Percentiles rank a stretch among this genome's conserved stretches.
phyloP scores from a whole-genome alignment of 2,888 invertebrate genomes.

The Acanthopleura granulata region DNA sequence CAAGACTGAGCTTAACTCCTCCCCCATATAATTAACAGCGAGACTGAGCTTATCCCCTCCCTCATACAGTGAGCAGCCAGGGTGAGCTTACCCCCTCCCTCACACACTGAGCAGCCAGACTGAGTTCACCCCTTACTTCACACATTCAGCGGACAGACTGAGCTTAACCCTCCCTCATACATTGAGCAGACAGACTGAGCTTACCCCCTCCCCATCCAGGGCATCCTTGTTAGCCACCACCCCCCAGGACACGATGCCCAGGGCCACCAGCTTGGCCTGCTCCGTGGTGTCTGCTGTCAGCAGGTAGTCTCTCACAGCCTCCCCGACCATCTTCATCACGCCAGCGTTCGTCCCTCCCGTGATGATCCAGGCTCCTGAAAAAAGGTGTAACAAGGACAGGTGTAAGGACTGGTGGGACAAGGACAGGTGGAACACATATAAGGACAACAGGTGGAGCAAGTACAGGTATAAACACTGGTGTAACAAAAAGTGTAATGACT shows the following conservation, averaged over 20 bases:
- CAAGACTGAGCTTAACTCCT: no score
- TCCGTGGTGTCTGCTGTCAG: slow-evolving; percentile 46
- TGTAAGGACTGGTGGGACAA: no score
- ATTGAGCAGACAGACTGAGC: slow-evolving; percentile 12
- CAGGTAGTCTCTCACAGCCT: slow-evolving; percentile 65
- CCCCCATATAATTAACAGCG: no score
- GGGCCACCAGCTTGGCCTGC: slow-evolving; percentile 53
- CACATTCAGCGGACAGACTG: no score
- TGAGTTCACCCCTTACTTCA: no score
- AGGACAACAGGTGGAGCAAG: no score
- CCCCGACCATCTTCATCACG: slow-evolving; percentile 69
- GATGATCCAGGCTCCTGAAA: slow-evolving; percentile 69
- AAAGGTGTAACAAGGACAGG: not conserved
- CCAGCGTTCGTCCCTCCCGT: slow-evolving; percentile 68
- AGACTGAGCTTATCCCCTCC: slow-evolving; percentile 7
- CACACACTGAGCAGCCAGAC: no score
- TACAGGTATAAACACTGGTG: no score
- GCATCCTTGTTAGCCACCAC: slow-evolving; percentile 58
- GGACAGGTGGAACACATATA: no score
- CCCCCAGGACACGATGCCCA: slow-evolving; percentile 68
- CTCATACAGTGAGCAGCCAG: no score
- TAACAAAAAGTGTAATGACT: no score
- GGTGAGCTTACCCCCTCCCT: no score
- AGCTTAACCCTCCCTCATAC: not conserved
- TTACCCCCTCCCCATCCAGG: slow-evolving; percentile 54